phyloP scores from a whole-genome alignment of 2,888 invertebrate genomes.

The Apantesis nais region DNA sequence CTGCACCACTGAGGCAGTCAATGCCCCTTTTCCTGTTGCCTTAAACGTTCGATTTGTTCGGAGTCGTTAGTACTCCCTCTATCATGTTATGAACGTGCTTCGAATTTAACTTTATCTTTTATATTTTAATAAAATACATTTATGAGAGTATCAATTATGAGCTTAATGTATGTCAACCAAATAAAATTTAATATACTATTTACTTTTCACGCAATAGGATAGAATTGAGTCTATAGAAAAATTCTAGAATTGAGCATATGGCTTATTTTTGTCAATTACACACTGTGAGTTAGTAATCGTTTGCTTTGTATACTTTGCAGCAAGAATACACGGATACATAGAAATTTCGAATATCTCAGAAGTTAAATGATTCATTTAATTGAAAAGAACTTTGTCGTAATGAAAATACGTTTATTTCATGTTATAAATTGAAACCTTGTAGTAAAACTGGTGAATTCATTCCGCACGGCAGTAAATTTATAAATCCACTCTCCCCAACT shows the following conservation, averaged over 20 bases:
- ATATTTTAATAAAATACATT: neutral
- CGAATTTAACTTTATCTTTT: neutral
- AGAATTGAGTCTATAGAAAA: neutral
- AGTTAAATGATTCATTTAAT: slow-evolving; percentile 3
- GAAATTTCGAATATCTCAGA: neutral
- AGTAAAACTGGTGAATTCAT: slow-evolving; percentile 59
- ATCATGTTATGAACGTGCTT: neutral
- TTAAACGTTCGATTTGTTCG: neutral
- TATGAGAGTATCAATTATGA: neutral
- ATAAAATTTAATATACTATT: neutral
- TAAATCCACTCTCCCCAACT: slow-evolving; percentile 37
- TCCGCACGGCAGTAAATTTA: slow-evolving; percentile 54
- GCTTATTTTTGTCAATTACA: neutral
- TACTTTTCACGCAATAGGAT: neutral
- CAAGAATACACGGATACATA: no score
- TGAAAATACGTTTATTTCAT: slow-evolving; percentile 48
- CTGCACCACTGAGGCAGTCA: no score
- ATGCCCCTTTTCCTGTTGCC: neutral
- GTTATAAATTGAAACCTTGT: slow-evolving; percentile 48
- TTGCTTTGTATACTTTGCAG: neutral
- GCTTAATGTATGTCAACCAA: neutral
- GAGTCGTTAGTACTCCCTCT: neutral
- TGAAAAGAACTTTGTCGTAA: slow-evolving; percentile 32
- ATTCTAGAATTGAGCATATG: neutral
- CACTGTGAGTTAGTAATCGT: neutral